These are phyloP conservation scores for Pangasius sanitwongsei DNA, from an alignment of 2,797 vertebrate genomes.

Conservation along the genomic window DNA sequence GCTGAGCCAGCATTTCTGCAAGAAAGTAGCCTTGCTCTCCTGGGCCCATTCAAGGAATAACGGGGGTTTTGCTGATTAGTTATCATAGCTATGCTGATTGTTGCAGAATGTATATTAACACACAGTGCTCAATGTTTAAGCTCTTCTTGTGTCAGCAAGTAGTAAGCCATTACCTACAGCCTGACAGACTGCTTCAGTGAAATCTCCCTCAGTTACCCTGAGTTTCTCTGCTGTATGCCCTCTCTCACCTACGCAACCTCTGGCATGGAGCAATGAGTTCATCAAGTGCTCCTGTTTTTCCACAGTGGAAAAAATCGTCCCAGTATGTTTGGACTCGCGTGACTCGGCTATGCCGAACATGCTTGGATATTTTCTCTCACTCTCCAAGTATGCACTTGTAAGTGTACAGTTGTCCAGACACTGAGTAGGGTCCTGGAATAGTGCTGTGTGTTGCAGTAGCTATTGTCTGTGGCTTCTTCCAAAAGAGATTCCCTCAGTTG, in stretches of 20 bases:
- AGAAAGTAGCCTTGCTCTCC: not conserved
- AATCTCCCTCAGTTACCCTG: not conserved
- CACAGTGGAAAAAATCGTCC: slow-evolving; percentile 13
- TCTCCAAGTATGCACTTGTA: not conserved
- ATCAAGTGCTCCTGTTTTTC: not conserved
- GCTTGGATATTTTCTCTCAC: not conserved
- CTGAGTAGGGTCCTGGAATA: not conserved
- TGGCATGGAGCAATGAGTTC: not conserved
- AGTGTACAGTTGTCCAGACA: not conserved
- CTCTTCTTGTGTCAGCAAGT: slow-evolving; percentile 10
- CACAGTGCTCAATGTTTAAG: not conserved
- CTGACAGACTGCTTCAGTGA: not conserved
- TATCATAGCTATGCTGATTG: not conserved
- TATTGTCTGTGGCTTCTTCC: not conserved
- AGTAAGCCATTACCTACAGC: not conserved
- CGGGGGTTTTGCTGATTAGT: not conserved
- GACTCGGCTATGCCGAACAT: not conserved
- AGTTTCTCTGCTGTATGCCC: not conserved
- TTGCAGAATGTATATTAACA: not conserved
- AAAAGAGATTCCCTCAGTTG: not conserved
- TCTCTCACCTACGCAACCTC: not conserved
- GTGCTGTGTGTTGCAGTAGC: not conserved
- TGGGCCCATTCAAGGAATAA: not conserved
- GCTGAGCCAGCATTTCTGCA: slow-evolving; percentile 18
- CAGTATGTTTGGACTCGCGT: not conserved